These are phyloP conservation scores for Drosophila pseudoobscura DNA, from an alignment of 1,140 invertebrate species.

Conservation along the genomic window DNA sequence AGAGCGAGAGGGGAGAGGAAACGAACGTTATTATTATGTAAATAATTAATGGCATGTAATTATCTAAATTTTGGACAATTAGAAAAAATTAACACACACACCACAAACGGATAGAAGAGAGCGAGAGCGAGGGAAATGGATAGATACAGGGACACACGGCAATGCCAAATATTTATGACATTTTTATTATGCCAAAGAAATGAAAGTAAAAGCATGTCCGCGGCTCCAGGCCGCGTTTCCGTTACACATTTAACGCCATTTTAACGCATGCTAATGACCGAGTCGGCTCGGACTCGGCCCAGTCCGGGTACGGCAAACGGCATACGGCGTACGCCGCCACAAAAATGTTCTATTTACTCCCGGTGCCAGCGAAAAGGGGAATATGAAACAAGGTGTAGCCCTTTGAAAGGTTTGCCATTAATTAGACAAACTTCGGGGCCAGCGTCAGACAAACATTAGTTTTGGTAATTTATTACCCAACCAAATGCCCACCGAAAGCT, in stretches of 20 bases:
- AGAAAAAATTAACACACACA: conserved; percentile 77
- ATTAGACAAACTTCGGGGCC: conserved; percentile 62
- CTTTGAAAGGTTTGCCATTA: conserved; percentile 79
- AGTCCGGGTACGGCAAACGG: no score
- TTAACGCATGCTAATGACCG: conserved; percentile 78
- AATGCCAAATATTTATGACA: conserved; percentile 69
- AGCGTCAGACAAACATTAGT: conserved; percentile 76
- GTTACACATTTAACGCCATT: conserved; percentile 79
- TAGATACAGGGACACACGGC: conserved; percentile 6
- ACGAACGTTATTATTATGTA: conserved; percentile 69
- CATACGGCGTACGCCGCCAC: conserved; percentile 8
- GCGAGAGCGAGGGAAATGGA: conserved; percentile 8
- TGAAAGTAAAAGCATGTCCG: conserved; percentile 43
- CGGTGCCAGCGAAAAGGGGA: conserved; percentile 14
- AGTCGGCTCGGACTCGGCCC: conserved; percentile 4
- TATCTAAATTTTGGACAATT: conserved; percentile 81
- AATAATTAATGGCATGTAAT: conserved; percentile 81
- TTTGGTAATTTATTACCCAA: conserved; percentile 68
- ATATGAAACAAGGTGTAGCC: conserved; percentile 73
- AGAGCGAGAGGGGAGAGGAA: background rate
- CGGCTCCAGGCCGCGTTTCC: conserved; percentile 46
- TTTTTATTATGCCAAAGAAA: conserved; percentile 69
- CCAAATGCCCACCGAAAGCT: conserved; percentile 30
- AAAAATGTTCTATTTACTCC: conserved; percentile 61
- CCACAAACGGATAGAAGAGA: background rate